phyloP scores from a whole-genome alignment of 1,140 invertebrate genomes.

The Ceratina australensis region DNA sequence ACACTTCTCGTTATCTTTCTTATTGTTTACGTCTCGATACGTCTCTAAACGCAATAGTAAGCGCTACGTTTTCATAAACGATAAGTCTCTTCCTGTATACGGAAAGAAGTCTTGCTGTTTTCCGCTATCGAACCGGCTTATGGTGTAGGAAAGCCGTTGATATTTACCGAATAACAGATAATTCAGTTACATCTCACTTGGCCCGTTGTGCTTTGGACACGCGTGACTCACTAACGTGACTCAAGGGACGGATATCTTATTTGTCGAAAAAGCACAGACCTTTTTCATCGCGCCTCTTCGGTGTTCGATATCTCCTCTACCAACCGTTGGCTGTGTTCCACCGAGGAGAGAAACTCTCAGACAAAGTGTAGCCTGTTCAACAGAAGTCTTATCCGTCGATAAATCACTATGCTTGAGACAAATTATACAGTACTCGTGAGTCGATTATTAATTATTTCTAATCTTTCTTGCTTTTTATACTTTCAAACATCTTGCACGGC shows the following conservation, averaged over 20 bases:
- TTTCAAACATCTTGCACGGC: too few species aligned
- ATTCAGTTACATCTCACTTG: conserved; percentile 45
- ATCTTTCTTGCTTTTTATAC: too few species aligned
- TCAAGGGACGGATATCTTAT: conserved; percentile 50
- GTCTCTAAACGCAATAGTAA: neutral
- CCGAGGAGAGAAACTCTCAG: neutral
- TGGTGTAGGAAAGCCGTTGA: conserved; percentile 63
- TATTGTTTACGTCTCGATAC: neutral
- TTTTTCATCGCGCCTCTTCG: neutral
- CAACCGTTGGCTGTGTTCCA: neutral
- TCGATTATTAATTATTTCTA: too few species aligned
- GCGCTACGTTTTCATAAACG: neutral
- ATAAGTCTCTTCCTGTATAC: neutral
- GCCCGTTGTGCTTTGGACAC: conserved; percentile 43
- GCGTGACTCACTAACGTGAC: conserved; percentile 39
- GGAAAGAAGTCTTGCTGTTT: neutral
- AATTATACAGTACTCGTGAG: too few species aligned
- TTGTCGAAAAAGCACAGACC: conserved; percentile 42
- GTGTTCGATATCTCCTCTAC: conserved; percentile 5
- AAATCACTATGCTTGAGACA: too few species aligned
- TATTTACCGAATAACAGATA: conserved; percentile 66
- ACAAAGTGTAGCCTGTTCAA: neutral
- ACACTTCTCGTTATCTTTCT: neutral
- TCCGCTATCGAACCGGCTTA: conserved; percentile 63
- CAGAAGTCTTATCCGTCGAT: too few species aligned